Conservation (phyloP, 2,113 vertebrate species). For the Rhynchomys soricoides region DNA sequence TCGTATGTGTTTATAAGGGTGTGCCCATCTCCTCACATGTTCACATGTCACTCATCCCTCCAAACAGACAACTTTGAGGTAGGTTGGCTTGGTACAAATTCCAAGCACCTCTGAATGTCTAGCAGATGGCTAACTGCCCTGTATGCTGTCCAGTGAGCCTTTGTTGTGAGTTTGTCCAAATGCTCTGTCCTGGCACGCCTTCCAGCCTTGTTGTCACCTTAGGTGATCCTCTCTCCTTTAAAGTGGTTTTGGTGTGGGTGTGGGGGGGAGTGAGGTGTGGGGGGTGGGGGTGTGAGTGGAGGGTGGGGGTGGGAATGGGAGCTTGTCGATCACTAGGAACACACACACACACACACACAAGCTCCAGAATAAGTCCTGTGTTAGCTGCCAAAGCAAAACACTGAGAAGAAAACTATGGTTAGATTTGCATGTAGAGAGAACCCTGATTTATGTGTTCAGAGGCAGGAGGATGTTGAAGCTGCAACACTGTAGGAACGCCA, state of each 20-base stretch:
- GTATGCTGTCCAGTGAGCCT: not conserved
- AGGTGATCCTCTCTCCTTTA: slow-evolving; percentile 33
- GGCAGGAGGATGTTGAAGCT: not conserved
- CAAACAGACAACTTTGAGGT: not conserved
- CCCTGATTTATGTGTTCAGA: not conserved
- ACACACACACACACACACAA: too few species aligned
- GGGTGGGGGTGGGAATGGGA: not conserved
- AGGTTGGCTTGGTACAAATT: not conserved
- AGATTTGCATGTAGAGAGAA: slow-evolving; percentile 50
- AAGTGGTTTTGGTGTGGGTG: slow-evolving; percentile 28
- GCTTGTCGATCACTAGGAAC: slow-evolving; percentile 11
- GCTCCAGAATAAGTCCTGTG: slow-evolving; percentile 37
- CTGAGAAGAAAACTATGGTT: slow-evolving; percentile 31
- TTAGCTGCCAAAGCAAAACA: slow-evolving; percentile 52
- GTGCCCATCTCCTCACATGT: not conserved
- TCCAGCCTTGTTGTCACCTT: slow-evolving; percentile 30
- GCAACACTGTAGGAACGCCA: not conserved
- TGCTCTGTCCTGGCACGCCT: not conserved
- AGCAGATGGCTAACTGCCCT: not conserved
- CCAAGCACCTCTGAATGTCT: not conserved
- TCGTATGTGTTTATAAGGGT: not conserved
- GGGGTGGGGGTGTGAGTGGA: too few species aligned
- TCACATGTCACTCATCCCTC: too few species aligned
- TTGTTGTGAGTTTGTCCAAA: not conserved
- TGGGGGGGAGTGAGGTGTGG: too few species aligned